phyloP scores from a whole-genome alignment of 2,797 vertebrate genomes.

The Rhabdophis nuchalis region DNA sequence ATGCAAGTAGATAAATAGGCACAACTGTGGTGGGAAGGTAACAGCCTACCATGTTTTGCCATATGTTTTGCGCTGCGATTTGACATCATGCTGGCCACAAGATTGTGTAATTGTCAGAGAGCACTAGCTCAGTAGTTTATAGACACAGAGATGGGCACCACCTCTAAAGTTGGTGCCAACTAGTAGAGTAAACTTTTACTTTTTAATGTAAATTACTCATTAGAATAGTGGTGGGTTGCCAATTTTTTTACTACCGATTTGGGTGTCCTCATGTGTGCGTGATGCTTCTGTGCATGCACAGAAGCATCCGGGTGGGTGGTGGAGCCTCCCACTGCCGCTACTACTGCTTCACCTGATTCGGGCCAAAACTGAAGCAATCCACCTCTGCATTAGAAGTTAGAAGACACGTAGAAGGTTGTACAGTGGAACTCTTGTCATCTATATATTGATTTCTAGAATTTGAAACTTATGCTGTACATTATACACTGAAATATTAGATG shows the following conservation, averaged over 20 bases:
- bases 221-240: background rate
- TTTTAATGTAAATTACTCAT: background rate
- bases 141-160: background rate
- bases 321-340: no score
- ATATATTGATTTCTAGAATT: background rate
- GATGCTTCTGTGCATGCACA: no score
- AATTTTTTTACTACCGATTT: no score
- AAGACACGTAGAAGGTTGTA: background rate
- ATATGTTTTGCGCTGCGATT: background rate
- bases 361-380: no score
- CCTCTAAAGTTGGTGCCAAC: background rate
- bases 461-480: background rate
- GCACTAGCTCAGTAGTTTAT: background rate
- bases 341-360: no score
- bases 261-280: no score
- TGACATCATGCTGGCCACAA: background rate
- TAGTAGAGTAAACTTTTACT: background rate
- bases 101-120: background rate
- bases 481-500: constrained; percentile 13
- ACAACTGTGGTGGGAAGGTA: background rate
- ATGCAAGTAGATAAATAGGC: background rate
- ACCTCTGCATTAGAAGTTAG: background rate
- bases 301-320: no score
- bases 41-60: background rate
- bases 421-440: background rate